These are phyloP conservation scores for Sylvia atricapilla DNA, from an alignment of 2,113 vertebrate genomes.

Conservation along the genomic window DNA sequence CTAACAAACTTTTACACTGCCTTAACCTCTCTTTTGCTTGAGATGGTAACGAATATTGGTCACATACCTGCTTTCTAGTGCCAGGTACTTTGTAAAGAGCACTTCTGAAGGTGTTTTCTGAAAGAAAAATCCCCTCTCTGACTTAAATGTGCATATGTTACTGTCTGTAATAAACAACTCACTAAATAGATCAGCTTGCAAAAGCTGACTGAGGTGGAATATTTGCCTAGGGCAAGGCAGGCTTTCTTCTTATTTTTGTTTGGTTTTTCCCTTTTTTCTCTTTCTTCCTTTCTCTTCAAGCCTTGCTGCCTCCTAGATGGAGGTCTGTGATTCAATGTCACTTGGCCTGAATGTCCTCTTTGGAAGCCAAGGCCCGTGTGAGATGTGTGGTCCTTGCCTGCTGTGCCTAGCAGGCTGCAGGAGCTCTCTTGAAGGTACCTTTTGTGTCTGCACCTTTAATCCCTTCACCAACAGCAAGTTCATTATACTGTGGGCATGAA, in stretches of 20 bases:
- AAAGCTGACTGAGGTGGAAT: background rate
- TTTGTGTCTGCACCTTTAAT: background rate
- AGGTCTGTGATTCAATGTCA: background rate
- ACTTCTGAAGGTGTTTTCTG: slow-evolving; percentile 1
- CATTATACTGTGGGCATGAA: background rate
- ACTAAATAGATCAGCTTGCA: background rate
- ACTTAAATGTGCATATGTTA: background rate
- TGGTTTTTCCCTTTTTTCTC: background rate
- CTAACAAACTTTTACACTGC: background rate
- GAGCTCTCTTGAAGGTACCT: background rate
- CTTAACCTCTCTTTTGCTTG: background rate
- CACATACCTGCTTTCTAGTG: background rate
- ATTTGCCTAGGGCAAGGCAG: slow-evolving; percentile 1
- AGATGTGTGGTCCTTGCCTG: background rate
- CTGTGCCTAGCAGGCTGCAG: background rate
- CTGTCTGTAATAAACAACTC: background rate
- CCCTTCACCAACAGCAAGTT: background rate
- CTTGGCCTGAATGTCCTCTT: background rate
- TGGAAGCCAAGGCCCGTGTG: background rate
- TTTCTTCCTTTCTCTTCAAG: background rate
- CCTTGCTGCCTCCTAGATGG: background rate
- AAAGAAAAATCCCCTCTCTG: background rate
- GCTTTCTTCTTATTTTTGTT: background rate
- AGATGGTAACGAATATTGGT: background rate
- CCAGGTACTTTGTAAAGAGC: background rate